A percentile compares a stretch with the other conserved stretches of the same genome.
Conservation (phyloP, 2,888 invertebrate species). For the Alloscopus bannaensis region DNA sequence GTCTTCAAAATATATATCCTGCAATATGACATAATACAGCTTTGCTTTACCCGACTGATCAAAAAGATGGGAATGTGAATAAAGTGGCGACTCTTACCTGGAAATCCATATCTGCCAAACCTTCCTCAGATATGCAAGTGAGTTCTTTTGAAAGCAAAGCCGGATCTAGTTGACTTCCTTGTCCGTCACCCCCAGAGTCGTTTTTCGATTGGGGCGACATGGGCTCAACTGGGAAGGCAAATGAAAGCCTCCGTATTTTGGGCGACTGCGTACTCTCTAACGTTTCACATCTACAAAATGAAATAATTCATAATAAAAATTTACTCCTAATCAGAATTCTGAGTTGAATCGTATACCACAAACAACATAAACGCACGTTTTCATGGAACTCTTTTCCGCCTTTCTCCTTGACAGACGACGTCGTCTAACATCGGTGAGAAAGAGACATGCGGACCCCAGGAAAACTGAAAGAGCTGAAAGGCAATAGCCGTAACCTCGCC, state of each 20-base stretch:
- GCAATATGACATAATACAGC: background rate
- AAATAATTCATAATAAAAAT: background rate
- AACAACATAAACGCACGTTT: conserved; percentile 67
- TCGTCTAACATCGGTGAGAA: conserved; percentile 87
- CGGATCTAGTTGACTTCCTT: conserved; percentile 68
- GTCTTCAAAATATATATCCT: conserved; percentile 73
- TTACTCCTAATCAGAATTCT: too few relatives aligned
- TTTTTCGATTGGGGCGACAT: conserved; percentile 69
- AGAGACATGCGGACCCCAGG: conserved; percentile 85
- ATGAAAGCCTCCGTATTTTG: conserved; percentile 77
- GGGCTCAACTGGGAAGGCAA: conserved; percentile 71
- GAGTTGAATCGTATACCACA: too few relatives aligned
- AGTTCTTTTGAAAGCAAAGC: conserved; percentile 78
- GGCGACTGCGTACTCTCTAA: conserved; percentile 78
- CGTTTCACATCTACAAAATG: conserved; percentile 68
- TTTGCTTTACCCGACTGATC: background rate
- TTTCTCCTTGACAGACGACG: conserved; percentile 76
- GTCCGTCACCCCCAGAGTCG: conserved; percentile 63
- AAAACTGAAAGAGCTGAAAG: conserved; percentile 88
- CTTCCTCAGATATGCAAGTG: conserved; percentile 90
- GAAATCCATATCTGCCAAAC: conserved; percentile 88
- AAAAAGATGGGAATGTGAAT: background rate
- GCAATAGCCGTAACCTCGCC: conserved; percentile 81
- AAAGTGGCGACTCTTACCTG: conserved; percentile 80
- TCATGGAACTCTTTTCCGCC: conserved; percentile 71